Evolutionary conservation across 2,113 vertebrate species (phyloP).

Genomic region (Crotalus tigris): DNA sequence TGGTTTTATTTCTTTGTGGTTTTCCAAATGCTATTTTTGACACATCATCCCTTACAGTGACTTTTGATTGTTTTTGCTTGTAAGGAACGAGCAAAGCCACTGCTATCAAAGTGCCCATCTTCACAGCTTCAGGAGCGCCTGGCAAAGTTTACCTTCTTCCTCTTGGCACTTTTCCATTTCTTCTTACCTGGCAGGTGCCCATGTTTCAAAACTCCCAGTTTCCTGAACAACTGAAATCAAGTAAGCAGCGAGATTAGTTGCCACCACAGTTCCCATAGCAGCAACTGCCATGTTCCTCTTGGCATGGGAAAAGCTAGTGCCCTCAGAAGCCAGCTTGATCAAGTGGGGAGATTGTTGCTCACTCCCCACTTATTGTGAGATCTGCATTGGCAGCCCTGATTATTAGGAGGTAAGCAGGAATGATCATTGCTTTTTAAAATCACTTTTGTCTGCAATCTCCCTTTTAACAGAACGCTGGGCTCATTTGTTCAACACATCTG

Average conservation of each 20-base stretch:
- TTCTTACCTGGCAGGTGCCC: slow-evolving; percentile 6
- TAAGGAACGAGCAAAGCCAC: neutral
- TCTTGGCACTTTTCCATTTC: neutral
- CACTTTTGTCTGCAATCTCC: neutral
- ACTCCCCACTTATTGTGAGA: neutral
- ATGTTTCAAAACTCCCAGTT: slow-evolving; percentile 28
- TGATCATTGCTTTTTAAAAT: neutral
- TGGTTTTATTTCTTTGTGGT: neutral
- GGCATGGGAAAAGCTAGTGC: neutral
- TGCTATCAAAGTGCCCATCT: neutral
- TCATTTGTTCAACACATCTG: neutral
- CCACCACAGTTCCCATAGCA: slow-evolving; percentile 40
- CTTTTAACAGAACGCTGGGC: neutral
- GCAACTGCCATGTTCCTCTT: slow-evolving; percentile 17
- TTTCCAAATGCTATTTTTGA: neutral
- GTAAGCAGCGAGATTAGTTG: slow-evolving; percentile 1
- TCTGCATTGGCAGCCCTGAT: neutral
- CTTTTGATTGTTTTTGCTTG: neutral
- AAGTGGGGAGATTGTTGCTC: neutral
- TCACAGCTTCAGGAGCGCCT: neutral
- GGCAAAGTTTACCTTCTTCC: neutral
- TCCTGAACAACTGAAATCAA: slow-evolving; percentile 23
- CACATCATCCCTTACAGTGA: neutral
- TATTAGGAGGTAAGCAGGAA: neutral
- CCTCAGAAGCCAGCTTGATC: neutral